phyloP scores from a whole-genome alignment of 2,797 vertebrate species.

The Lacerta agilis region DNA sequence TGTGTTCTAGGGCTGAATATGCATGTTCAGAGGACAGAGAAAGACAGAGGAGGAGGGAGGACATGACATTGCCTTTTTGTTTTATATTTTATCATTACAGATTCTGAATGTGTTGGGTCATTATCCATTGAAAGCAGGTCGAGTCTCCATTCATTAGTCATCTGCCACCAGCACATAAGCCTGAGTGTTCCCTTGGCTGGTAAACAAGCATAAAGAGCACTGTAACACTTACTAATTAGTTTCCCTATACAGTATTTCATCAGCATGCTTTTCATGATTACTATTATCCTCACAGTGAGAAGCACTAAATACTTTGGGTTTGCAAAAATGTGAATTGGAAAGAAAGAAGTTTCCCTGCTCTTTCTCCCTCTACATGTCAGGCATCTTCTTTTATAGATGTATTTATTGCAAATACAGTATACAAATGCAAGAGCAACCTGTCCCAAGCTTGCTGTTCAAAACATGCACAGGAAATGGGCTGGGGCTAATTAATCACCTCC shows the following conservation, averaged over 20 bases:
- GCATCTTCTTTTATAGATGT: not conserved
- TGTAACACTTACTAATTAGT: slow-evolving; percentile 51
- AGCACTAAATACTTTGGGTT: slow-evolving; percentile 43
- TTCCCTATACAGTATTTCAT: slow-evolving; percentile 52
- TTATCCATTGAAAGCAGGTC: slow-evolving; percentile 23
- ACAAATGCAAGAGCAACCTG: not conserved
- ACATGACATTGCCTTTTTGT: slow-evolving; percentile 13
- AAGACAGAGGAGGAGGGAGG: not conserved
- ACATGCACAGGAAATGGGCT: not conserved
- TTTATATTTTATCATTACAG: slow-evolving; percentile 36
- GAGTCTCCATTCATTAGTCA: slow-evolving; percentile 34
- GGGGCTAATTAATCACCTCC: not conserved
- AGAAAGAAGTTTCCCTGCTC: not conserved
- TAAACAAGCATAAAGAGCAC: slow-evolving; percentile 12
- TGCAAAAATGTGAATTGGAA: slow-evolving; percentile 4
- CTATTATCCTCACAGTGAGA: slow-evolving; percentile 47
- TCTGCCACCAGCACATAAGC: slow-evolving; percentile 35
- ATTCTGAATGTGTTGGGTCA: slow-evolving; percentile 41
- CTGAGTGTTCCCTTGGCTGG: slow-evolving; percentile 30
- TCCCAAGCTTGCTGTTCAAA: not conserved
- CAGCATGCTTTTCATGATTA: slow-evolving; percentile 32
- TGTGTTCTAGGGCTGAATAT: slow-evolving; percentile 3
- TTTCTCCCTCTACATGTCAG: not conserved
- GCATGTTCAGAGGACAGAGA: not conserved
- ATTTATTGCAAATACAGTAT: not conserved